Percentiles rank a stretch among this genome's conserved stretches.
Evolutionary conservation across 1,140 invertebrate species (phyloP).

Genomic region (Marisa cornuarietis): DNA sequence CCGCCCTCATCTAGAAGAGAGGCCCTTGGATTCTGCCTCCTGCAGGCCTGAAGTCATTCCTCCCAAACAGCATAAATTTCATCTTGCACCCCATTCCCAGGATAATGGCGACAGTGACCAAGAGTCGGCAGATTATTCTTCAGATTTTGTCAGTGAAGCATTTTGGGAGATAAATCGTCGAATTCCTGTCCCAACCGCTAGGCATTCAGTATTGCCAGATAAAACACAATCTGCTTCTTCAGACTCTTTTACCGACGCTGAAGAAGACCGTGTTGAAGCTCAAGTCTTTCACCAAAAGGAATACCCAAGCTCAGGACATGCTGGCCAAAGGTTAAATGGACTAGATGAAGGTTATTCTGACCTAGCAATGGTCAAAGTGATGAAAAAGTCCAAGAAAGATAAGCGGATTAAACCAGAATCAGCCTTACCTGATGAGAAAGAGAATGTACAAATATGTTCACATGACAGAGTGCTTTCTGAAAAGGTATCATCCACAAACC

Average conservation of each 20-base stretch:
- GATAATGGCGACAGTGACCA: background rate
- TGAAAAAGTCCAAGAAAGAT: slow-evolving; percentile 3
- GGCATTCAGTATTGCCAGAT: background rate
- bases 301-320: too few species aligned
- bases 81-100: background rate
- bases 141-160: slow-evolving; percentile 21
- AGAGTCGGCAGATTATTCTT: slow-evolving; percentile 20
- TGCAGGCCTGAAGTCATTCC: too few species aligned
- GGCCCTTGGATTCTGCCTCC: too few species aligned
- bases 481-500: too few species aligned
- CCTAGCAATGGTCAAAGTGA: background rate
- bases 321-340: background rate
- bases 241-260: too few species aligned
- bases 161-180: slow-evolving; percentile 22
- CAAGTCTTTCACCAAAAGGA: too few species aligned
- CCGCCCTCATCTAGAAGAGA: background rate
- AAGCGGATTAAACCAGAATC: background rate
- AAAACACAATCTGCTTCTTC: background rate
- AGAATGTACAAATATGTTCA: too few species aligned
- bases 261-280: too few species aligned
- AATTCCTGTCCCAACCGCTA: slow-evolving; percentile 11
- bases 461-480: too few species aligned
- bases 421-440: too few species aligned
- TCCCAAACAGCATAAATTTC: too few species aligned
- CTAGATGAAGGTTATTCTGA: slow-evolving; percentile 18